A percentile compares a stretch with the other conserved stretches of the same genome.
Evolutionary conservation across 1,140 invertebrate species (phyloP).

Genomic region (Dreissena polymorpha): DNA sequence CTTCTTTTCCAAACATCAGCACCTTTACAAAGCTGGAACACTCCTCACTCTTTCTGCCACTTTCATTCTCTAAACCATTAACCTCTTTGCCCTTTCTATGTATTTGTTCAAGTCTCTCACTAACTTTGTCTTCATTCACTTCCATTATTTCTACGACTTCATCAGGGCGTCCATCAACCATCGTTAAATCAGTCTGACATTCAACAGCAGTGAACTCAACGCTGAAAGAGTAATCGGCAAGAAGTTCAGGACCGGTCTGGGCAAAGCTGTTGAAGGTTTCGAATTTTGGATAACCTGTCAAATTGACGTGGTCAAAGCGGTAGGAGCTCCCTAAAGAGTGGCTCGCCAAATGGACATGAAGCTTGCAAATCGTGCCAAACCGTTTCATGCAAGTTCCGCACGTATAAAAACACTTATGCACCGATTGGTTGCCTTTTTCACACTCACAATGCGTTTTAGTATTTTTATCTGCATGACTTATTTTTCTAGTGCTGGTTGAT

Average conservation of each 20-base stretch:
- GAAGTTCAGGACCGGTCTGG: slow-evolving; percentile 25
- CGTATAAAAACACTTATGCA: neutral
- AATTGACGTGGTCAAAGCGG: slow-evolving; percentile 42
- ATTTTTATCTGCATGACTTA: no score
- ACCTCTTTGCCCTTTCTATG: neutral
- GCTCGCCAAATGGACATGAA: slow-evolving; percentile 30
- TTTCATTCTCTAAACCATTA: neutral
- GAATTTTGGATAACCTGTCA: slow-evolving; percentile 38
- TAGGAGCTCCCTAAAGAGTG: slow-evolving; percentile 41
- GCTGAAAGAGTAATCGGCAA: slow-evolving; percentile 1
- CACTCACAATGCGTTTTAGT: no score
- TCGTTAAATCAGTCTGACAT: neutral
- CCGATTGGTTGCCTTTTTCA: no score
- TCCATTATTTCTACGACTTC: neutral
- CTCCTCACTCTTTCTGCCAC: no score
- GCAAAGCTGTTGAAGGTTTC: slow-evolving; percentile 47
- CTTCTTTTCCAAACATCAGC: no score
- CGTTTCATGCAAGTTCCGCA: slow-evolving; percentile 32
- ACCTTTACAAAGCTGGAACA: no score
- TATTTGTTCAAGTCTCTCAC: neutral
- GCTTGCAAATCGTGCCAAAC: slow-evolving; percentile 30
- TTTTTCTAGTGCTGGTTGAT: no score
- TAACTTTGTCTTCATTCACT: neutral
- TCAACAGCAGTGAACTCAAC: neutral
- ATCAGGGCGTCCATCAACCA: neutral